Base-by-base conservation (phyloP, 2,888 invertebrate genomes). In the Mycalesis mineus region DNA sequence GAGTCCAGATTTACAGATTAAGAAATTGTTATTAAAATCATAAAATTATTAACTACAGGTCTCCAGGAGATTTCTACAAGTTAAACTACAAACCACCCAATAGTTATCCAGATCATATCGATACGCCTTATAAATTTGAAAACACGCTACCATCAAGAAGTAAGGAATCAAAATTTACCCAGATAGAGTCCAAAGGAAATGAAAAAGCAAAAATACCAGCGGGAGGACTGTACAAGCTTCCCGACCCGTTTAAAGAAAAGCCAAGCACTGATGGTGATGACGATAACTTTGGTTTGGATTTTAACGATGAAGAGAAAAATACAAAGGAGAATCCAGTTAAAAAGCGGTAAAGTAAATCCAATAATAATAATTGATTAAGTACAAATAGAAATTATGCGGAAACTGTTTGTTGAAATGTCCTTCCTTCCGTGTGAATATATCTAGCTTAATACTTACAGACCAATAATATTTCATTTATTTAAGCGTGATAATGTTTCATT, bases 211-310 rank as follows among this genome's bases (percentile, higher is more conserved):
- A 68, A 39, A 62, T 69, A 2, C 69, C 69, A 6, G 88, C 88
- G 0, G 88, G 88, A 1, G 84, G 83, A 0, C 66, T 87, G 0
- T 89, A 89, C 63, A 73, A 78, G 60, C 70, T 74, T 0, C 77
- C 80, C 0, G 78, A 78, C 5, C 68, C 79, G 0, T 86, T 84
- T 47, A 81, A 74, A 37, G 79, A 77, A 1, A 80, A 74, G 15
- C 82, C 84, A 2, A 65, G 61, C 7, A 56, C 65, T 4, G 64
- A 65, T 1, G 63, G 64, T 13, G 52, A 58, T n/a, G 55, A 53
- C 37, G 53, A 57, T 9, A 47, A 58, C 28, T 62, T 56, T 45
- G 64, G 58, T 6, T 31, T 62, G 17, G 53, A 59, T 1, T 60
- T 62, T 33, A 62, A 60, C 14, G 64, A 62, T 13, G 57, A 61